Evolutionary conservation across 2,888 invertebrate species (phyloP).

Genomic region (Subacronicta megacephala): DNA sequence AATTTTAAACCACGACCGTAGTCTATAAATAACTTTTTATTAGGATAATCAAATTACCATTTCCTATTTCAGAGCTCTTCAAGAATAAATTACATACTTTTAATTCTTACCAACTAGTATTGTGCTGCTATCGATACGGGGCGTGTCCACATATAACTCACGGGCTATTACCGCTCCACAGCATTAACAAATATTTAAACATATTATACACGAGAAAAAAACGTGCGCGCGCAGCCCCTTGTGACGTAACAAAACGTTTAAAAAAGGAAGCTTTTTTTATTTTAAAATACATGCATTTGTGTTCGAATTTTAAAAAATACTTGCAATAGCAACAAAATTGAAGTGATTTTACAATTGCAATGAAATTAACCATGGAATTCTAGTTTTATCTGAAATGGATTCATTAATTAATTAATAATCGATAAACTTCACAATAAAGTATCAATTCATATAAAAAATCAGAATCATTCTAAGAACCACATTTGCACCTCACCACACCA

Average conservation of each 20-base stretch:
- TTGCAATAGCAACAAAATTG: not conserved
- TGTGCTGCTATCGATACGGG: constrained; percentile 63
- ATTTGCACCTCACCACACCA: constrained; percentile 57
- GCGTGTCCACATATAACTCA: constrained; percentile 69
- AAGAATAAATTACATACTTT: no score
- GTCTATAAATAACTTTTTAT: no score
- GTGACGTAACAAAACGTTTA: constrained; percentile 46
- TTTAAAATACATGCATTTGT: constrained; percentile 14
- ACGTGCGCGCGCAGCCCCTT: constrained; percentile 60
- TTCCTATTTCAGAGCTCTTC: no score
- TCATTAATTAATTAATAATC: no score
- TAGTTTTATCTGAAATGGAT: no score
- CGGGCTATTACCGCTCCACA: constrained; percentile 64
- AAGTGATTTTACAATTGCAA: no score
- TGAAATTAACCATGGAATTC: no score
- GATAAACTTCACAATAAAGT: constrained; percentile 34
- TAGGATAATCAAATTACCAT: no score
- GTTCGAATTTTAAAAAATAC: constrained; percentile 13
- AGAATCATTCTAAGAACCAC: constrained; percentile 53
- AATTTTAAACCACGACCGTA: no score
- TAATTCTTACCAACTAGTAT: constrained; percentile 35
- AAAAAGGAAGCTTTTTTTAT: constrained; percentile 36
- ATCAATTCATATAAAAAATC: constrained; percentile 46
- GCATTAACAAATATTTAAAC: constrained; percentile 85
- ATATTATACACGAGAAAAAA: constrained; percentile 67